Evolutionary conservation across 1,140 invertebrate species (phyloP), one percentile per base, ranked within the genome.

Genomic region (Linepithema humile): DNA sequence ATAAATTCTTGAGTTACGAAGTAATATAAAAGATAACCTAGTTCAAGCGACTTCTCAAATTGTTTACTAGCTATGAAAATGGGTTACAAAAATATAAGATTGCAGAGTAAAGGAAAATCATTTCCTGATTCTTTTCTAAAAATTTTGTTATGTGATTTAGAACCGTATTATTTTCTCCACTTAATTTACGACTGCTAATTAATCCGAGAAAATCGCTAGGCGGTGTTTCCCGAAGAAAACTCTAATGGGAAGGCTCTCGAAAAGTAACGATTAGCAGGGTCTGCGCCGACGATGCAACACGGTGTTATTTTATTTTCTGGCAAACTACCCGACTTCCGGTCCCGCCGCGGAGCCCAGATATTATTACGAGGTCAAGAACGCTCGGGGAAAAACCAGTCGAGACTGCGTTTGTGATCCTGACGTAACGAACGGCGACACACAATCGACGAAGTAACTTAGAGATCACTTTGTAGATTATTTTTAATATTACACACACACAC

Each of bases 251-350:
- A 7, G 40, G 20, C 73, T 65, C 43, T 77, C 73, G 73, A 77
- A 65, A 65, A 65, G 35, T 35, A 57, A 77, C 73, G 20, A 77
- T 77, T 77, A 77, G 59, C 29, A 40, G 20, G n/a, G 64, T 77
- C 59, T 35, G 29, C 20, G 73, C 43, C 43, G 73, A 48, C 73
- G 40, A 26, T 43, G 53, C 72, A 74, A 77, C 73, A 77, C 73
- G 59, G 77, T 73, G 85, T 85, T 87, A 89, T 90, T 92, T 92
- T 87, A 89, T 92, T 90, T 90, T 82, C 82, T 90, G 80, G 74
- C 88, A 83, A 90, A 88, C 85, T 85, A 84, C 75, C 83, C 85
- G 50, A 83, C 88, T 90, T 90, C 89, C 89, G 89, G 86, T 85
- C 86, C 43, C 40, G 40, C 43, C 38, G 15, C 35, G 29, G 48